Evolutionary conservation across 2,797 vertebrate genomes (phyloP), one percentile per base, ranked within the genome.

Genomic region (Melopsittacus undulatus): DNA sequence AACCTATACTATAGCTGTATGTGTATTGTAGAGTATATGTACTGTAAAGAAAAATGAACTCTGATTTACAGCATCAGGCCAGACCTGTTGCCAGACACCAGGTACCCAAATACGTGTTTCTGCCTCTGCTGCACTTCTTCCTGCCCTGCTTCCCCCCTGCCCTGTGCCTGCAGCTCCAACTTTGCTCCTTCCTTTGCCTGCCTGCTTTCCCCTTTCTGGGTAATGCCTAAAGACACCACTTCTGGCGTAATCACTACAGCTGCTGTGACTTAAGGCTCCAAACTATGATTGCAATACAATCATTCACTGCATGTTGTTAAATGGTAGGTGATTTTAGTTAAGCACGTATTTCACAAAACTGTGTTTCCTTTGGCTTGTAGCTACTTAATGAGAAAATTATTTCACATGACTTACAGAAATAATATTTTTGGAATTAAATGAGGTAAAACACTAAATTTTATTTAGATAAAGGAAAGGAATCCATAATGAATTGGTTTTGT

Each of bases 21-120:
- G 26, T 38, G 23, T 26, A 59, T 10, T 4, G 15, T 36, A 59
- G 5, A 66, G 26, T 17, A 9, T 13, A 4, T 6, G 20, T 12
- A 42, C 43, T 36, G 4, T 3, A 34, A 52, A 62, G 73, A 26
- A 5, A 56, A 62, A 26, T 2, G 30, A 69, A 32, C 9, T 51
- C 32, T 40, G n/a, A 4, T 22, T 78, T 63, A 38, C 2, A 49
- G 46, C 17, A 46, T 26, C 11, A 16, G 42, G 29, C 10, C 5
- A 18, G 15, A 24, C 8, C 11, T 56, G 49, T 11, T 79, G 17
- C 9, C 22, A 32, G 49, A 9, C 6, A 7, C 5, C 21, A 52
- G 21, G 22, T 82, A 15, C 32, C 23, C 22, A 52, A n/a, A 56
- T 2, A 1, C 7, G 11, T 4, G 0, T 9, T 27, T n/a, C 10